These are phyloP conservation scores for Polyergus mexicanus DNA, from an alignment of 1,140 invertebrate genomes.

Conservation along the genomic window DNA sequence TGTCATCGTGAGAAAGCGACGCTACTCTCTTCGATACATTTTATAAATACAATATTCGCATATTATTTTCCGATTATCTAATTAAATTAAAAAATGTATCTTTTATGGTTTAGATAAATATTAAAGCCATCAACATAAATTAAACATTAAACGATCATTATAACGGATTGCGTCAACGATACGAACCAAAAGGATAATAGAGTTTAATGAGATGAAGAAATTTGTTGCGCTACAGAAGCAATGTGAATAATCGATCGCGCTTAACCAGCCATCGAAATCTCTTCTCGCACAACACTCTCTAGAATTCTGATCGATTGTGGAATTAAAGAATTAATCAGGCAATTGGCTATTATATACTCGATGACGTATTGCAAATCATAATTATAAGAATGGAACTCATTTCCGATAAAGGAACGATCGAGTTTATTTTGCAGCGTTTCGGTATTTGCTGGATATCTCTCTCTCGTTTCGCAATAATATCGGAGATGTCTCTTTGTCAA, in stretches of 20 bases:
- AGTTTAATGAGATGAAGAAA: constrained; percentile 15
- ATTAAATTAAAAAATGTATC: background rate
- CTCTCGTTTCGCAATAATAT: constrained; percentile 45
- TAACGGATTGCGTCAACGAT: background rate
- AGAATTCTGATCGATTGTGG: constrained; percentile 13
- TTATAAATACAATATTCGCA: background rate
- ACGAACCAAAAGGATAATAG: background rate
- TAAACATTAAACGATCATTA: constrained; percentile 1
- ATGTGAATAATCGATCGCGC: constrained; percentile 16
- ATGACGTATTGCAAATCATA: constrained; percentile 12
- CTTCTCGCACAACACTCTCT: background rate
- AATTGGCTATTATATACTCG: constrained; percentile 19
- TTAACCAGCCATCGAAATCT: constrained; percentile 38
- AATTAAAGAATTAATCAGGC: constrained; percentile 53
- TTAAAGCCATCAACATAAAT: background rate
- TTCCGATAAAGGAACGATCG: constrained; percentile 3
- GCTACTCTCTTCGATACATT: background rate
- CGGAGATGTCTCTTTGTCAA: constrained; percentile 42
- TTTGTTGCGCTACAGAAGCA: constrained; percentile 10
- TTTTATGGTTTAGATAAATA: background rate
- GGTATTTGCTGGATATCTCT: constrained; percentile 33
- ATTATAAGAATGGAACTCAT: constrained; percentile 8
- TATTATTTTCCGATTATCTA: background rate
- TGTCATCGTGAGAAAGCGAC: background rate
- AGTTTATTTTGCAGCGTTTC: constrained; percentile 2